Evolutionary conservation across 2,888 invertebrate species (phyloP), one percentile per base, ranked within the genome.

Genomic region (Melanophora roralis): DNA sequence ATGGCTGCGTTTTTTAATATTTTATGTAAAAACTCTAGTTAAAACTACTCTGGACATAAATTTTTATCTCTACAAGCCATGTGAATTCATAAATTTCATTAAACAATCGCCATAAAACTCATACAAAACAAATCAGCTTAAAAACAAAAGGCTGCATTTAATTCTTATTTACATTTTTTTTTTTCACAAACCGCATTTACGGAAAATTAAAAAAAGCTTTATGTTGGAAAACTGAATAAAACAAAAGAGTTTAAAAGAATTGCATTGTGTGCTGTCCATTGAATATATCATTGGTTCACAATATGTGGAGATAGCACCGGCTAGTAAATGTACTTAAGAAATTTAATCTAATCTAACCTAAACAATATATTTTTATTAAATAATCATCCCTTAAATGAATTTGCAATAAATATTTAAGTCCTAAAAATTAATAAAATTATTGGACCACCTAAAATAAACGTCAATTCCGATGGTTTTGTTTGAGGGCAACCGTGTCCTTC

Each of bases 61-160:
- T 36, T 60, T 47, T 8, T 67, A 74, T 67, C 59, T 67, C 40
- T 59, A 67, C 65, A 38, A 49, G 16, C 23, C 14, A 55, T 7
- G 21, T 40, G 47, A 53, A 69, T 69, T 64, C 69, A 69, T 76
- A 69, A 64, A 76, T 69, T 76, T 64, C 68, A 76, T 69, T 76
- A 57, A 76, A 76, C 76, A 76, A 69, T 64, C 40, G 69, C 76
- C 16, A 64, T 76, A 57, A 76, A 76, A 69, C 62, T 55, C 76
- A 69, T 69, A 69, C 69, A 62, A 69, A 69, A 76, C 69, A 69
- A 76, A 69, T 69, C 69, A 69, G 76, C 76, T 76, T 76, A 64
- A 69, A n/a, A 76, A 69, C 69, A 76, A 76, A 64, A 76, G 64
- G 38, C 64, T 71, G 65, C 45, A 69, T 14, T 51, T 49, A 40